phyloP scores from a whole-genome alignment of 2,888 invertebrate genomes.

The Dolichomitus sp. region DNA sequence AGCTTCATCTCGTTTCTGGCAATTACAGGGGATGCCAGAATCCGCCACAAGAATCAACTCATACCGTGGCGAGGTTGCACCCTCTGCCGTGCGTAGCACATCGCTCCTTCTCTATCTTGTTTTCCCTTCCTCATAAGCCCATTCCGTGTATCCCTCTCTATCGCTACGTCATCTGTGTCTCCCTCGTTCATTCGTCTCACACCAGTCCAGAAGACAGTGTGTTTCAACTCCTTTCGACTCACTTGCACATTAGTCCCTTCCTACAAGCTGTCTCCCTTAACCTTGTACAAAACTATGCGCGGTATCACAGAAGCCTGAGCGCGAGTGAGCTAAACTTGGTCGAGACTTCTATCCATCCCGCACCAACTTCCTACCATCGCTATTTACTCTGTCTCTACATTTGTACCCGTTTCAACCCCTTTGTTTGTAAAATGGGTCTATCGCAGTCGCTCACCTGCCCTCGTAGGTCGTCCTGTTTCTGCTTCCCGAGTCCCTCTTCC shows the following conservation, averaged over 20 bases:
- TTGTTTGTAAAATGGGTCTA: conserved; percentile 21
- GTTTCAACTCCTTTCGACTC: conserved; percentile 8
- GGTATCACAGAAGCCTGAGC: conserved; percentile 71
- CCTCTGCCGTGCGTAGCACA: conserved; percentile 68
- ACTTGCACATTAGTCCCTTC: background rate
- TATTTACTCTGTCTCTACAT: conserved; percentile 1
- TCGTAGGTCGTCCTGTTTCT: conserved; percentile 17
- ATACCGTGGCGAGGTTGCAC: conserved; percentile 69
- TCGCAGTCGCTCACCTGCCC: conserved; percentile 27
- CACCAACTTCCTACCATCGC: conserved; percentile 38
- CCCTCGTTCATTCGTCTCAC: conserved; percentile 26
- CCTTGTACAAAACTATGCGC: conserved; percentile 26
- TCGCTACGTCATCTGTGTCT: conserved; percentile 45
- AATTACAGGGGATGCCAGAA: conserved; percentile 85
- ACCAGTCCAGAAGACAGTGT: conserved; percentile 18
- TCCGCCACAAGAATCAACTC: conserved; percentile 85
- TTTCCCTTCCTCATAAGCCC: conserved; percentile 33
- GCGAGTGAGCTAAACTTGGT: conserved; percentile 54
- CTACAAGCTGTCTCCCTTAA: conserved; percentile 9
- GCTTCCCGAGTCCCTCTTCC: conserved; percentile 20
- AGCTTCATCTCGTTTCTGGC: conserved; percentile 85
- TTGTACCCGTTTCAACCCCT: conserved; percentile 28
- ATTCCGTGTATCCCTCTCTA: conserved; percentile 35
- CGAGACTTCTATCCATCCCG: conserved; percentile 61
- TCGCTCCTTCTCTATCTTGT: conserved; percentile 48